phyloP scores from a whole-genome alignment of 2,888 invertebrate genomes.

The Eubasilissa splendida region DNA sequence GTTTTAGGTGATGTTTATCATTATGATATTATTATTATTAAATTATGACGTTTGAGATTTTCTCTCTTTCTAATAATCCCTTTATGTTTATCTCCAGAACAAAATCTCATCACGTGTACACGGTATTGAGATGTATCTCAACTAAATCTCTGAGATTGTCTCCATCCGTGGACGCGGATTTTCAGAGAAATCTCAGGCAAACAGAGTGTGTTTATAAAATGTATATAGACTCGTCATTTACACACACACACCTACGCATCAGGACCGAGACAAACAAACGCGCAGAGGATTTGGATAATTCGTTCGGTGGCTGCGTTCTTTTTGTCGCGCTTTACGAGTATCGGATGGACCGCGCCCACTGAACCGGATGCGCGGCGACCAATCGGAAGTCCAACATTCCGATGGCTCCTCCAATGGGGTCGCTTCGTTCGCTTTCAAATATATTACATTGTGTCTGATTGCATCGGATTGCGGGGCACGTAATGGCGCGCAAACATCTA shows the following conservation, averaged over 20 bases:
- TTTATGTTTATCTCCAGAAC: too few species aligned
- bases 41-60: too few species aligned
- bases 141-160: too few species aligned
- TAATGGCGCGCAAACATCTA: conserved; percentile 28
- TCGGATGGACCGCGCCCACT: conserved; percentile 30
- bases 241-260: background rate
- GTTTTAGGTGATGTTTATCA: too few species aligned
- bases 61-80: too few species aligned
- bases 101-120: too few species aligned
- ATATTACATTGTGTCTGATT: conserved; percentile 33
- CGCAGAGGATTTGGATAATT: background rate
- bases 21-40: too few species aligned
- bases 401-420: conserved; percentile 33
- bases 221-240: background rate
- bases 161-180: too few species aligned
- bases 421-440: conserved; percentile 34
- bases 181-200: background rate
- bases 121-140: too few species aligned
- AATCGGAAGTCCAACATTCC: conserved; percentile 43
- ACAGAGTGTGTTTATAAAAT: background rate
- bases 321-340: conserved; percentile 32
- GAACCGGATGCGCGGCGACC: conserved; percentile 37
- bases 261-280: background rate
- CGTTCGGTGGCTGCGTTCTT: conserved; percentile 17
- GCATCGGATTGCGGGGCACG: conserved; percentile 31